phyloP scores from a whole-genome alignment of 2,888 invertebrate species.

The Drosophila algonquin region DNA sequence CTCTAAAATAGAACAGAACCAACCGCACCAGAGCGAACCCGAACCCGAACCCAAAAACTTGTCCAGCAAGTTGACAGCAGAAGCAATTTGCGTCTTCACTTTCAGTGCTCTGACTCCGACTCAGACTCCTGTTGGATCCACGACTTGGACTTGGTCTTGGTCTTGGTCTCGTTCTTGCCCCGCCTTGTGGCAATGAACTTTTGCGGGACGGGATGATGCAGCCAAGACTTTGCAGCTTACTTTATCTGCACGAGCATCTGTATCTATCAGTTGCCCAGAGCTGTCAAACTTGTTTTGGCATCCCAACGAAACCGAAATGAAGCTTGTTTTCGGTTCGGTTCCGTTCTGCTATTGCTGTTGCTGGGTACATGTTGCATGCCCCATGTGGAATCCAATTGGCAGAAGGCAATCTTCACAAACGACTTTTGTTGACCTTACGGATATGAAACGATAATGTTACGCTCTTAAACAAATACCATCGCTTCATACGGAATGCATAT shows the following conservation, averaged over 20 bases:
- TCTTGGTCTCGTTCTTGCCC: neutral
- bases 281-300: constrained; percentile 73
- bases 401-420: constrained; percentile 47
- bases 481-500: constrained; percentile 63
- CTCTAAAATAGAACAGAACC: constrained; percentile 10
- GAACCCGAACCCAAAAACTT: constrained; percentile 31
- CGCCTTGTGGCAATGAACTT: constrained; percentile 67
- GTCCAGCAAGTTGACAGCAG: constrained; percentile 46
- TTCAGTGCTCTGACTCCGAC: constrained; percentile 44
- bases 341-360: neutral
- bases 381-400: constrained; percentile 59
- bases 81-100: constrained; percentile 73
- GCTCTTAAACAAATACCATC: constrained; percentile 38
- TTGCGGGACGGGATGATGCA: constrained; percentile 29
- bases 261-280: constrained; percentile 49
- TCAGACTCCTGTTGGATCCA: constrained; percentile 2
- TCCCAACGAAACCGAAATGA: constrained; percentile 73
- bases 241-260: constrained; percentile 25
- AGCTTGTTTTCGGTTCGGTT: constrained; percentile 53
- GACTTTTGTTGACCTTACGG: constrained; percentile 58
- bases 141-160: neutral
- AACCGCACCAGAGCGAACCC: neutral
- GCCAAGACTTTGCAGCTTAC: constrained; percentile 43
- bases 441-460: constrained; percentile 48
- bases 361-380: constrained; percentile 70